These are phyloP conservation scores for Saccostrea glomerata DNA, from an alignment of 1,140 invertebrate species.

Conservation along the genomic window DNA sequence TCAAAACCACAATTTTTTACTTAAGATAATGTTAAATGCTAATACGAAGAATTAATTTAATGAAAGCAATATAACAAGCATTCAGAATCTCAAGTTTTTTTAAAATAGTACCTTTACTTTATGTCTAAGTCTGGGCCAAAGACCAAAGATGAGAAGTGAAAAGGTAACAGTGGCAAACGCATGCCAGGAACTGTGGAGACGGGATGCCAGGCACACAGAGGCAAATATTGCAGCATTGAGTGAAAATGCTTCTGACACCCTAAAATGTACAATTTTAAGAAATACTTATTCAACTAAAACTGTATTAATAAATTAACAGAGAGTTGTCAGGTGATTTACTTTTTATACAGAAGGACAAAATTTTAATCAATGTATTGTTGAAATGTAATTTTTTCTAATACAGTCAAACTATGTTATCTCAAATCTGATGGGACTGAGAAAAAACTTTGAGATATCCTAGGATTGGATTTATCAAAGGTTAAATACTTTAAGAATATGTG, in stretches of 20 bases:
- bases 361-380: too few relatives aligned
- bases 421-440: too few relatives aligned
- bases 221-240: conserved; percentile 95
- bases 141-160: conserved; percentile 91
- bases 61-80: neutral
- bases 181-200: conserved; percentile 89
- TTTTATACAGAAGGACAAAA: too few relatives aligned
- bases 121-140: conserved; percentile 90
- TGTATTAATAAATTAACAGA: too few relatives aligned
- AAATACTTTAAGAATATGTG: too few relatives aligned
- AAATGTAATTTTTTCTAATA: too few relatives aligned
- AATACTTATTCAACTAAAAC: too few relatives aligned
- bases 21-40: too few relatives aligned
- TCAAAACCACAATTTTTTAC: neutral
- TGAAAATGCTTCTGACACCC: conserved; percentile 85
- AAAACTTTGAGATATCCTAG: too few relatives aligned
- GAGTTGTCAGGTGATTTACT: too few relatives aligned
- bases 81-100: neutral
- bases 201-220: conserved; percentile 95
- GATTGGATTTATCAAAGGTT: too few relatives aligned
- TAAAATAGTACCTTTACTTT: conserved; percentile 72
- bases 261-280: conserved; percentile 76
- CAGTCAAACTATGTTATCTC: too few relatives aligned
- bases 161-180: conserved; percentile 93
- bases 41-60: neutral